These are phyloP conservation scores for Hiodon alosoides DNA, from an alignment of 2,113 vertebrate genomes.

Conservation along the genomic window DNA sequence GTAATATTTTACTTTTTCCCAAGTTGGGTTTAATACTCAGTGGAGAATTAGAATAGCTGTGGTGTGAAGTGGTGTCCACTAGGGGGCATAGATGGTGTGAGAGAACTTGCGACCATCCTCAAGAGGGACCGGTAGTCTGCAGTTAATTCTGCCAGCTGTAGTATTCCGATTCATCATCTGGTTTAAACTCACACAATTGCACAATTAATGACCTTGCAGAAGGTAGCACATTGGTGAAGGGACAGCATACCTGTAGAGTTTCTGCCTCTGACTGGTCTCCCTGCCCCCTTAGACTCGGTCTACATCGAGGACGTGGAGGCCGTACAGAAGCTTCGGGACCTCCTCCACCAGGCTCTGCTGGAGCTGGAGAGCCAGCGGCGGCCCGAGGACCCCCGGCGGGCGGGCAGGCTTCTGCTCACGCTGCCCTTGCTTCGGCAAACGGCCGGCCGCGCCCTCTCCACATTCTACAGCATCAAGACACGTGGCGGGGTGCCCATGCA, in stretches of 20 bases:
- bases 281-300: constrained; percentile 70
- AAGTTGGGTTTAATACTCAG: too few relatives aligned
- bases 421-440: constrained; percentile 84
- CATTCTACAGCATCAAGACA: constrained; percentile 85
- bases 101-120: too few relatives aligned
- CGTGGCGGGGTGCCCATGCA: constrained; percentile 88
- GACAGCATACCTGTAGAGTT: background rate
- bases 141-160: too few relatives aligned
- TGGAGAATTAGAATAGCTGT: too few relatives aligned
- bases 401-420: constrained; percentile 80
- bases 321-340: constrained; percentile 81
- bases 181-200: too few relatives aligned
- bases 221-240: too few relatives aligned
- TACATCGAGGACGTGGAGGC: constrained; percentile 87
- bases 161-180: too few relatives aligned
- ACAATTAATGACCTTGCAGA: too few relatives aligned
- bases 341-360: constrained; percentile 80
- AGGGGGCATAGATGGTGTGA: too few relatives aligned
- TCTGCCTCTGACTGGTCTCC: background rate
- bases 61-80: too few relatives aligned
- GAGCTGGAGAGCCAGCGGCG: constrained; percentile 75
- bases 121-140: too few relatives aligned
- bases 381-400: constrained; percentile 72
- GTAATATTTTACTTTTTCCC: too few relatives aligned
- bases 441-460: constrained; percentile 78